A percentile compares a stretch with the other conserved stretches of the same genome.
These are phyloP conservation scores for Colaptes auratus DNA, from an alignment of 2,113 vertebrate genomes.

Conservation along the genomic window DNA sequence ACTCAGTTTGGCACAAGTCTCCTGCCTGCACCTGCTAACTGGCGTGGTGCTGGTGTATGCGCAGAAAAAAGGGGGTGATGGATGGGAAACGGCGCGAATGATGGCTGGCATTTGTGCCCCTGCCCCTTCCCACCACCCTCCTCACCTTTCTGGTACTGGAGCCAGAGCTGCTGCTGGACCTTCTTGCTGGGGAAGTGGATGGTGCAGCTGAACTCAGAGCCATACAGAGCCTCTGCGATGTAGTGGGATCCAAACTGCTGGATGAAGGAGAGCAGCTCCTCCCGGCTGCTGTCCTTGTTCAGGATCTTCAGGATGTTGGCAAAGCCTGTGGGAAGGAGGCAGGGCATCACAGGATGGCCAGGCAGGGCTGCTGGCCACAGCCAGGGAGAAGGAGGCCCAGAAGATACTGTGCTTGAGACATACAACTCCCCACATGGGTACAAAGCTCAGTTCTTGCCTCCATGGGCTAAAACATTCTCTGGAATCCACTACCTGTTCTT, in stretches of 20 bases:
- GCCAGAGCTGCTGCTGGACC: conserved; percentile 98
- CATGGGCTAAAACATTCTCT: neutral
- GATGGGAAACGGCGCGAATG: neutral
- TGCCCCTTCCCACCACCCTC: accelerated
- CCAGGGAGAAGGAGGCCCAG: neutral
- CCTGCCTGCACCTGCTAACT: neutral
- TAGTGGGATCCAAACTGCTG: conserved; percentile 95
- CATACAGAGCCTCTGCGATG: conserved; percentile 91
- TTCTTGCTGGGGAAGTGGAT: conserved; percentile 99
- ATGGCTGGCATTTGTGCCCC: neutral
- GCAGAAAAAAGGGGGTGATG: no score
- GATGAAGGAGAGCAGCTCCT: conserved; percentile 92
- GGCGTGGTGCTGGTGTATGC: accelerated
- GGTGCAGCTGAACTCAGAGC: conserved; percentile 94
- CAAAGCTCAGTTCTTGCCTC: neutral
- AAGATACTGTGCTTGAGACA: neutral
- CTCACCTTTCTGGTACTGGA: conserved; percentile 99
- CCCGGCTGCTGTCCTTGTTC: conserved; percentile 90
- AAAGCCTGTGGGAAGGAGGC: conserved; percentile 80
- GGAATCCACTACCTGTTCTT: neutral
- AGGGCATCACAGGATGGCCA: neutral
- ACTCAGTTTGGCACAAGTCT: neutral
- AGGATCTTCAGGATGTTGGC: conserved; percentile 93
- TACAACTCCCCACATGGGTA: accelerated
- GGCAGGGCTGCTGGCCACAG: neutral